Base-by-base conservation (phyloP, 2,888 invertebrate genomes). In the Ceramica pisi region DNA sequence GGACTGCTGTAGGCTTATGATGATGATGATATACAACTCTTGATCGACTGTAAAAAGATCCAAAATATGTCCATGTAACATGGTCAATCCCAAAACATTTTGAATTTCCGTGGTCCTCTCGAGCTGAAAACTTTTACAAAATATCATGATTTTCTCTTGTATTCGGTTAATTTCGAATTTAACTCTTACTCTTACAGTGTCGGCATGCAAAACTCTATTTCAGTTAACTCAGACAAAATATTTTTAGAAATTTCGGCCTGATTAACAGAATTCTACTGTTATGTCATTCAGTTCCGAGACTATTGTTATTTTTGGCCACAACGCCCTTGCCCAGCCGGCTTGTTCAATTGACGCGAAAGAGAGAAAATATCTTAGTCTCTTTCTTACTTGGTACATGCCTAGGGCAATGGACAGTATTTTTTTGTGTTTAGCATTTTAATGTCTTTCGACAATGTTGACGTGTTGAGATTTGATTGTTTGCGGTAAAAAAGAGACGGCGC, bases 231-330 rank as follows among this genome's bases (percentile, higher is more conserved):
- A 16, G 41, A 60, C 59, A 63, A 70, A 69, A 48, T 71, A 67
- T 78, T 81, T 53, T 64, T 48, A 56, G 60, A 79, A 69, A 60
- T 75, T 61, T 73, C 56, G 82, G 63, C 78, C 84, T 80, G 76
- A 75, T 86, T 78, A 73, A 31, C 53, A n/a, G 53, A 53, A 70
- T 78, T 71, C 51, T 53, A 53, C 59, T 31, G 68, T 76, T 76
- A 69, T 84, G 72, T 84, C 82, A 74, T 78, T 77, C 61, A 66
- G 76, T 72, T 69, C 77, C 63, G 66, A 81, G 81, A 79, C 86
- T 78, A 88, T 88, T 88, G 89, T 88, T 88, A 88, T 88, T 88
- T 88, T 86, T 84, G 83, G 84, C 80, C 63, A 46, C 69, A 51
- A 31, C 75, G 84, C 84, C 83, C 82, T 85, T 85, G 86, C 77